Conservation (phyloP, 2,888 invertebrate species). For the Drosophila affinis region DNA sequence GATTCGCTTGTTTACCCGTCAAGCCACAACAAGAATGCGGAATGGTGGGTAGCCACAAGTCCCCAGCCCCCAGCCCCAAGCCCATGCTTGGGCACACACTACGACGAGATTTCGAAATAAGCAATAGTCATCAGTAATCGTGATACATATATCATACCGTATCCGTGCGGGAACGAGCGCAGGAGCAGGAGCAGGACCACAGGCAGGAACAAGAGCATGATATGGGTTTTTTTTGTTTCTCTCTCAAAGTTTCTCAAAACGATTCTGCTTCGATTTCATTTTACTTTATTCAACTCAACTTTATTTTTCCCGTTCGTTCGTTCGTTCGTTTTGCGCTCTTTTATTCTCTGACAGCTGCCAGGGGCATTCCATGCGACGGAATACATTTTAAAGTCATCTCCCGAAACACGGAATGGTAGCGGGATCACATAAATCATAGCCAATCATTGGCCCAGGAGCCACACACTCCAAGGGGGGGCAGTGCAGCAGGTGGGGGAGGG, state of each 20-base stretch:
- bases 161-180: constrained; percentile 50
- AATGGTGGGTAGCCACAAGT: neutral
- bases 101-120: constrained; percentile 46
- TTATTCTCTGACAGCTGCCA: constrained; percentile 27
- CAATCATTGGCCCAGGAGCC: constrained; percentile 28
- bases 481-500: too few relatives aligned
- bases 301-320: neutral
- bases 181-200: constrained; percentile 19
- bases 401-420: neutral
- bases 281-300: constrained; percentile 12
- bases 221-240: constrained; percentile 25
- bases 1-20: constrained; percentile 72
- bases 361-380: constrained; percentile 15
- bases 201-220: constrained; percentile 44
- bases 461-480: neutral
- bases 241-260: neutral
- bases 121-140: constrained; percentile 61
- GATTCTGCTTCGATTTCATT: constrained; percentile 28
- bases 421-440: constrained; percentile 34
- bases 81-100: constrained; percentile 22
- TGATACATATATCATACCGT: constrained; percentile 62
- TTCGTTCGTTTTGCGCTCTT: too few relatives aligned
- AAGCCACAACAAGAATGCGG: constrained; percentile 54
- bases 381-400: constrained; percentile 34
- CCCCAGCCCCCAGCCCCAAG: neutral